Percentiles rank a stretch among this genome's conserved stretches.
phyloP scores from a whole-genome alignment of 1,140 invertebrate species.

The Paraescarpia echinospica region DNA sequence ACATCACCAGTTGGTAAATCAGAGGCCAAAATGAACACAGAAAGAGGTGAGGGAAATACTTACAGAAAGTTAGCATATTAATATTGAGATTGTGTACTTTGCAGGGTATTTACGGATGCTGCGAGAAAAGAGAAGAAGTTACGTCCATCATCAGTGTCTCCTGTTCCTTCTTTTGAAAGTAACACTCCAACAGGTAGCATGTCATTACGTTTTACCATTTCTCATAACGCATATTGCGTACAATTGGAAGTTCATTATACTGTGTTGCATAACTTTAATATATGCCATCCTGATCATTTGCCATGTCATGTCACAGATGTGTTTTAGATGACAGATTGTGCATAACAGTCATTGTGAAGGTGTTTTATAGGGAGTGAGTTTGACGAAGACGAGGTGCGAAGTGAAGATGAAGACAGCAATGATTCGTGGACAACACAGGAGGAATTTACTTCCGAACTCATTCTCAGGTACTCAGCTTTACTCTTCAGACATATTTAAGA shows the following conservation, averaged over 20 bases:
- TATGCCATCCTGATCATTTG: no score
- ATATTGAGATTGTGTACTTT: neutral
- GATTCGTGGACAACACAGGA: conserved; percentile 78
- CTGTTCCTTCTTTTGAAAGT: conserved; percentile 28
- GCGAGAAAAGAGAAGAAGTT: conserved; percentile 61
- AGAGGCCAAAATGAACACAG: no score
- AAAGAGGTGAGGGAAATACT: no score
- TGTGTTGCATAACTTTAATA: no score
- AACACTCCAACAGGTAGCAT: conserved; percentile 20
- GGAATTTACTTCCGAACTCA: conserved; percentile 76
- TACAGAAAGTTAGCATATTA: no score
- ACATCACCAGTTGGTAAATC: no score
- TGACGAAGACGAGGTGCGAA: conserved; percentile 48
- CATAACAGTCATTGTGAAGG: neutral
- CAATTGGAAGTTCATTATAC: no score
- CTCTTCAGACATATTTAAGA: neutral
- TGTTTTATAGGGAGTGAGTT: conserved; percentile 51
- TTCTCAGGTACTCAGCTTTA: conserved; percentile 64
- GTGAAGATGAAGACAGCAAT: conserved; percentile 71
- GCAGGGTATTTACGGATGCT: conserved; percentile 68
- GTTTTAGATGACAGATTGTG: neutral
- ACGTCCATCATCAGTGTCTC: conserved; percentile 37
- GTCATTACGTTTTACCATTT: neutral
- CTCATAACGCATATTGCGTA: neutral
- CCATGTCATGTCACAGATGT: no score